Conservation (phyloP, 2,113 vertebrate genomes). For the Micronycteris hirsuta region DNA sequence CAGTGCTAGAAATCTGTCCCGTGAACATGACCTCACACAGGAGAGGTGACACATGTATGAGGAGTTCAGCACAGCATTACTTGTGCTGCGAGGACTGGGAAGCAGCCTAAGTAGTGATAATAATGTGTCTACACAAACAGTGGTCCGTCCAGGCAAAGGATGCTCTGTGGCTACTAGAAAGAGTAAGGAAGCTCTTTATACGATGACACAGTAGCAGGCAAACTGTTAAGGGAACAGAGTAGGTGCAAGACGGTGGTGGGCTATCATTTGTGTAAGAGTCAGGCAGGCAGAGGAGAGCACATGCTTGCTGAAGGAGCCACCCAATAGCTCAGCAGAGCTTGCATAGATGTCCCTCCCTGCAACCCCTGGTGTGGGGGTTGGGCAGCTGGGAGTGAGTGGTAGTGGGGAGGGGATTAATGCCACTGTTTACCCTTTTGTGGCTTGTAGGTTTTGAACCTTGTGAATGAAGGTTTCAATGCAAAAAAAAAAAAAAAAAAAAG, state of each 20-base stretch:
- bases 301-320: background rate
- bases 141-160: background rate
- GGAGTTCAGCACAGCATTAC: fast-evolving
- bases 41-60: background rate
- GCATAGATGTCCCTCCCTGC: fast-evolving
- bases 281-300: background rate
- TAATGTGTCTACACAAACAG: background rate
- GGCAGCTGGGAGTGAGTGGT: background rate
- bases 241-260: background rate
- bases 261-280: background rate
- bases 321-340: background rate
- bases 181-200: background rate
- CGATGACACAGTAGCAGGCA: background rate
- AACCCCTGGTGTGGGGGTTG: background rate
- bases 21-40: fast-evolving
- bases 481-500: background rate
- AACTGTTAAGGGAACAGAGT: background rate
- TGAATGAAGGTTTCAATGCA: background rate
- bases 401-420: background rate
- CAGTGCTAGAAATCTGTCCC: background rate
- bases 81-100: too few relatives aligned
- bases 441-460: background rate
- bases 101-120: background rate
- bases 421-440: background rate
- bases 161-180: background rate